A percentile compares a stretch with the other conserved stretches of the same genome.
Evolutionary conservation across 2,888 invertebrate genomes (phyloP).

Genomic region (Pantelozetes paolii): DNA sequence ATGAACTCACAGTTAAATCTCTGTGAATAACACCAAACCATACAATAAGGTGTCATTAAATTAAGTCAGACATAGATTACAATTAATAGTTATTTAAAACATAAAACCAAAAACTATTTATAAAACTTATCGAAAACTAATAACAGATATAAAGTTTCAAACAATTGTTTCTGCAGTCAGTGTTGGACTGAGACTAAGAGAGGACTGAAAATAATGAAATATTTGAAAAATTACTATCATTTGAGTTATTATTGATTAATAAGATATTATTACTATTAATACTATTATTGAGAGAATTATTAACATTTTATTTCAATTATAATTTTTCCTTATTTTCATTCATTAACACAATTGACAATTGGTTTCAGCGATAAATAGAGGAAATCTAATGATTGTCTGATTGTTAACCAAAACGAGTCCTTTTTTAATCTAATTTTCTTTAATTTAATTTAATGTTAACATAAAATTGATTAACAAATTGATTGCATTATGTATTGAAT

Average conservation of each 20-base stretch:
- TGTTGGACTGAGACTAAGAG: neutral
- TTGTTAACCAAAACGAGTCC: constrained; percentile 32
- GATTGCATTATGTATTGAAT: constrained; percentile 11
- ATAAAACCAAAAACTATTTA: too few species aligned
- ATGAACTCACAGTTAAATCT: constrained; percentile 1
- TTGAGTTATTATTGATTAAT: constrained; percentile 18
- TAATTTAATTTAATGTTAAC: neutral
- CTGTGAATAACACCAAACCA: neutral
- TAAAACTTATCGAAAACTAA: too few species aligned
- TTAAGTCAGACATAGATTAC: neutral
- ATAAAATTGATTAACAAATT: too few species aligned
- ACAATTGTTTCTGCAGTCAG: neutral
- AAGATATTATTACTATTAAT: constrained; percentile 6
- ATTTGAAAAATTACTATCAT: neutral
- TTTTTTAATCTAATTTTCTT: constrained; percentile 17
- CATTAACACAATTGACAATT: constrained; percentile 25
- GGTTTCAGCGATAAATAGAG: constrained; percentile 10
- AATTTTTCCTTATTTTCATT: constrained; percentile 20
- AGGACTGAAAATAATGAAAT: neutral
- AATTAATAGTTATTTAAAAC: neutral
- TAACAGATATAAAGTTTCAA: too few species aligned
- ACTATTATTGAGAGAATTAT: constrained; percentile 17
- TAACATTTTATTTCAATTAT: constrained; percentile 34
- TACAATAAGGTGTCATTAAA: neutral
- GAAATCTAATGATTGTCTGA: constrained; percentile 36